Evolutionary conservation across 2,797 vertebrate genomes (phyloP).

Genomic region (Erethizon dorsatum): DNA sequence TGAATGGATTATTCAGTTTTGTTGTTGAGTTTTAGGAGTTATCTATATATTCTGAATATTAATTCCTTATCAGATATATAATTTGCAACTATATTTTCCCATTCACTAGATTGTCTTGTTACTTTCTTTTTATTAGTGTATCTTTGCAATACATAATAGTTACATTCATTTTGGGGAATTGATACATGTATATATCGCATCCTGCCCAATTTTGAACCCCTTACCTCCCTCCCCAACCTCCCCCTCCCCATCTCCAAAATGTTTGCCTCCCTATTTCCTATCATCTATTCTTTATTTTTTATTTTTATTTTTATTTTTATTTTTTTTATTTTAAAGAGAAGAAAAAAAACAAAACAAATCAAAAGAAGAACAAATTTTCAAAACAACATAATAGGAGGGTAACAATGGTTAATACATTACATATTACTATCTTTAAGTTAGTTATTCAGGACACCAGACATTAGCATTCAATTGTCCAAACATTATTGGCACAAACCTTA

Average conservation of each 20-base stretch:
- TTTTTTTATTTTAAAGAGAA: no score
- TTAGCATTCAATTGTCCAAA: no score
- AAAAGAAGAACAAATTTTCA: no score
- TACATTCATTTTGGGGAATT: neutral
- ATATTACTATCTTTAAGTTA: no score
- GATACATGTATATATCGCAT: neutral
- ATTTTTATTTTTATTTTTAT: no score
- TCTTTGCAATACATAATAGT: neutral
- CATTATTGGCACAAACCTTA: no score
- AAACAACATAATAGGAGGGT: no score
- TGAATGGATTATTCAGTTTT: neutral
- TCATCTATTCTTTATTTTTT: neutral
- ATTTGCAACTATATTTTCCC: neutral
- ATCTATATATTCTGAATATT: neutral
- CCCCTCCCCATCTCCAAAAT: neutral
- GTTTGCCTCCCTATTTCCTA: neutral
- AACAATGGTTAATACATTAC: no score
- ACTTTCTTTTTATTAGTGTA: neutral
- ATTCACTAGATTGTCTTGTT: neutral
- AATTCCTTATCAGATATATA: neutral
- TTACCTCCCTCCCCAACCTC: neutral
- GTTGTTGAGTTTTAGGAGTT: neutral
- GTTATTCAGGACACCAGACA: no score
- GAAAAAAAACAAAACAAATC: no score
- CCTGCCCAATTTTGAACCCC: neutral